Evolutionary conservation across 92 coral and sea anemone species (phyloP).

Genomic region (Actinostola sp.): DNA sequence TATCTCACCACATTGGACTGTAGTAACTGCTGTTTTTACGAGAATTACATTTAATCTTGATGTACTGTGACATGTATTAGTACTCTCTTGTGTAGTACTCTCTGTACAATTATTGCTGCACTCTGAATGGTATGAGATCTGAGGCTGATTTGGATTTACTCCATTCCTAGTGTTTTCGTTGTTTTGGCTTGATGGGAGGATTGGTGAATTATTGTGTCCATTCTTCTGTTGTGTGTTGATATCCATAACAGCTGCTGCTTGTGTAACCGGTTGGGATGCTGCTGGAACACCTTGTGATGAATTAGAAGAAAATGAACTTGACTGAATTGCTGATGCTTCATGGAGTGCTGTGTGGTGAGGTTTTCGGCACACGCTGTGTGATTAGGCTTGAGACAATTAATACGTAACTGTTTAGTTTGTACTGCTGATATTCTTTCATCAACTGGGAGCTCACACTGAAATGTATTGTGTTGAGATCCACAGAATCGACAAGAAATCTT

Average conservation of each 20-base stretch:
- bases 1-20: too few relatives aligned
- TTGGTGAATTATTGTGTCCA: conserved; percentile 17
- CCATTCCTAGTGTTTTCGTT: conserved; percentile 28
- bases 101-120: background rate
- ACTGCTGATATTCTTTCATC: conserved; percentile 44
- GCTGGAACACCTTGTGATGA: conserved; percentile 18
- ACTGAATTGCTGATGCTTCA: conserved; percentile 38
- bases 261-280: conserved; percentile 9
- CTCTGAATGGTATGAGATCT: conserved; percentile 38
- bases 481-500: conserved; percentile 46
- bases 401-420: conserved; percentile 44
- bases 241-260: conserved; percentile 36
- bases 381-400: conserved; percentile 42
- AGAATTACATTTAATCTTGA: too few relatives aligned
- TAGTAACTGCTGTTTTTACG: too few relatives aligned
- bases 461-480: conserved; percentile 42
- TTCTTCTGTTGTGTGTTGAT: conserved; percentile 12
- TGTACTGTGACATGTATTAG: too few relatives aligned
- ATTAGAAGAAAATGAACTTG: conserved; percentile 8
- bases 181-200: too few relatives aligned
- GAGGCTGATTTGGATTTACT: conserved; percentile 42
- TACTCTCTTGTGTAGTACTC: background rate
- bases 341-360: conserved; percentile 41
- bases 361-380: conserved; percentile 37
- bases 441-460: conserved; percentile 44